Conservation (phyloP, 2,888 invertebrate species). For the Cephus sareptanus region DNA sequence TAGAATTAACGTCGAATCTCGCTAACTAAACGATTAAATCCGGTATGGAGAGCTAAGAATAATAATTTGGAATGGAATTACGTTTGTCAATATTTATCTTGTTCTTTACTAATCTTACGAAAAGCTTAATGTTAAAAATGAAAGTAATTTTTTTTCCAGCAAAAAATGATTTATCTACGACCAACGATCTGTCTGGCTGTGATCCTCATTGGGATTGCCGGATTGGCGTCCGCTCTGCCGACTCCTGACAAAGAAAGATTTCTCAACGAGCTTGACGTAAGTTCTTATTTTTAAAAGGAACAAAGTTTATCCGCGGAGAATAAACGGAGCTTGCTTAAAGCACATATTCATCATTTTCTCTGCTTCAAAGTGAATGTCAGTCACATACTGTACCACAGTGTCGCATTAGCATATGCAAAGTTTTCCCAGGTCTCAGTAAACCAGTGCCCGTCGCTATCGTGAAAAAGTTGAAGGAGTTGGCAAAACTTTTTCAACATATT, state of each 20-base stretch:
- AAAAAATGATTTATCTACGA: constrained; percentile 43
- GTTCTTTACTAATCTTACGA: background rate
- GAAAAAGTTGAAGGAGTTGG: background rate
- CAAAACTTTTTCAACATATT: background rate
- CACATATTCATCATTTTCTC: background rate
- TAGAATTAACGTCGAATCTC: background rate
- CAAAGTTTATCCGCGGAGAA: background rate
- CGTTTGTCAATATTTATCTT: background rate
- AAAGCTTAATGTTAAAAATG: background rate
- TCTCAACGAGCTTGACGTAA: constrained; percentile 61
- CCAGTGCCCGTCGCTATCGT: background rate
- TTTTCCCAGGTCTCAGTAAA: background rate
- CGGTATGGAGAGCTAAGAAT: background rate
- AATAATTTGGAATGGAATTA: background rate
- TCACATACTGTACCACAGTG: background rate
- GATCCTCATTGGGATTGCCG: constrained; percentile 44
- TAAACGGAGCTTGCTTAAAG: background rate
- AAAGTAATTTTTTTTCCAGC: background rate
- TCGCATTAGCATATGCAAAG: background rate
- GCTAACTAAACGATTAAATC: background rate
- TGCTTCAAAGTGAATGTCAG: background rate
- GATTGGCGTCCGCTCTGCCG: constrained; percentile 53
- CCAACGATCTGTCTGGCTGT: constrained; percentile 36
- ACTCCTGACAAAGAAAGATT: constrained; percentile 59
- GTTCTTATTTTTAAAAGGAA: constrained; percentile 29